phyloP scores from a whole-genome alignment of 1,140 invertebrate genomes.

The Drosophila tani region DNA sequence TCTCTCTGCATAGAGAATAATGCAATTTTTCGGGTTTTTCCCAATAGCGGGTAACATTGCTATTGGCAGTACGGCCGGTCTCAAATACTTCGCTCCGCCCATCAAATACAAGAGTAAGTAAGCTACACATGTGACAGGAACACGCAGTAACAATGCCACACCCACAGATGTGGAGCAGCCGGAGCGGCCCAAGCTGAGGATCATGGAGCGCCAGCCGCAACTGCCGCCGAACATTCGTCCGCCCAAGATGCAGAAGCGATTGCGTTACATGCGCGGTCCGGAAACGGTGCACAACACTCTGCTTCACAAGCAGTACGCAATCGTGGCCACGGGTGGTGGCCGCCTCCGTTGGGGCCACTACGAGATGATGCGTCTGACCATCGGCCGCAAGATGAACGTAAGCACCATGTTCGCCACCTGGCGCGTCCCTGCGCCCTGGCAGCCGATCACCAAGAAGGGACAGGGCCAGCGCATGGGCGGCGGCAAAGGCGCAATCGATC shows the following conservation, averaged over 20 bases:
- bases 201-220: slow-evolving; percentile 90
- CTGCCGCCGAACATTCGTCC: slow-evolving; percentile 88
- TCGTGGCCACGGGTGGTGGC: slow-evolving; percentile 94
- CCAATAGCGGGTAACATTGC: slow-evolving; percentile 51
- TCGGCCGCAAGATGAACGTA: slow-evolving; percentile 90
- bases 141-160: not conserved
- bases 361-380: slow-evolving; percentile 93
- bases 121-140: too few relatives aligned
- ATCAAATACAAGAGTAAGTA: slow-evolving; percentile 87
- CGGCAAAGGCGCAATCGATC: slow-evolving; percentile 97
- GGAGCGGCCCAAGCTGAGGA: slow-evolving; percentile 89
- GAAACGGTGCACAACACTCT: slow-evolving; percentile 94
- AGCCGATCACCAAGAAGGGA: slow-evolving; percentile 96
- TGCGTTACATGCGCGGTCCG: slow-evolving; percentile 94
- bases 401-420: slow-evolving; percentile 96
- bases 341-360: slow-evolving; percentile 92
- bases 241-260: slow-evolving; percentile 93
- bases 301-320: slow-evolving; percentile 95
- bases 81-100: slow-evolving; percentile 88
- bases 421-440: slow-evolving; percentile 97
- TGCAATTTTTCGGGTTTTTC: not conserved
- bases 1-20: not conserved
- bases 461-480: slow-evolving; percentile 97
- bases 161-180: slow-evolving; percentile 90
- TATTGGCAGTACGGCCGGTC: slow-evolving; percentile 82